These are phyloP conservation scores for Salvelinus fontinalis DNA, from an alignment of 2,113 vertebrate species.

Conservation along the genomic window DNA sequence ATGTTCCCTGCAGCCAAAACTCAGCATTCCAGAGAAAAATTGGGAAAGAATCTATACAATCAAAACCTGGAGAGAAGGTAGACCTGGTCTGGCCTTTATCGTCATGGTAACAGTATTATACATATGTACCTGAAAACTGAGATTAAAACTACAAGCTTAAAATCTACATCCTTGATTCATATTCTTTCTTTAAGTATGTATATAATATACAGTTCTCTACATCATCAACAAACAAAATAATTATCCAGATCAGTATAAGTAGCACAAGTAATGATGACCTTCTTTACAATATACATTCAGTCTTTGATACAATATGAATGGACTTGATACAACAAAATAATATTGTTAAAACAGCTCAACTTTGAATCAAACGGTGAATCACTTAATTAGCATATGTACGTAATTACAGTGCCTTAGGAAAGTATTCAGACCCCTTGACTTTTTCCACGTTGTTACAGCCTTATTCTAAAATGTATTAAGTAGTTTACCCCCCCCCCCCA, in stretches of 20 bases:
- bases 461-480: too few relatives aligned
- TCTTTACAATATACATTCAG: conserved; percentile 62
- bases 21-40: conserved; percentile 37
- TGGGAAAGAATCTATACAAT: conserved; percentile 38
- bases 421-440: too few relatives aligned
- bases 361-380: conserved; percentile 44
- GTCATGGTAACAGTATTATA: conserved; percentile 12
- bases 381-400: conserved; percentile 10
- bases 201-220: conserved; percentile 43
- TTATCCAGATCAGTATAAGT: conserved; percentile 37
- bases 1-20: conserved; percentile 44
- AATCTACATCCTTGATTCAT: conserved; percentile 48
- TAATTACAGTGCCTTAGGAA: not conserved
- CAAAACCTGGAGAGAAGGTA: conserved; percentile 31
- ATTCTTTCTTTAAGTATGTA: conserved; percentile 39
- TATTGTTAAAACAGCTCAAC: conserved; percentile 54
- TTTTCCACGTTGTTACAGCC: too few relatives aligned
- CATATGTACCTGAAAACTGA: conserved; percentile 48
- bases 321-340: conserved; percentile 45
- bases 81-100: not conserved
- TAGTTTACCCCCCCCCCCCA: too few relatives aligned
- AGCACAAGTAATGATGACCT: conserved; percentile 49
- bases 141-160: conserved; percentile 9
- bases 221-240: conserved; percentile 8
- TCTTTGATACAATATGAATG: conserved; percentile 50